Conservation (phyloP, 1,140 invertebrate species). For the Brachionus rotundiformis region DNA sequence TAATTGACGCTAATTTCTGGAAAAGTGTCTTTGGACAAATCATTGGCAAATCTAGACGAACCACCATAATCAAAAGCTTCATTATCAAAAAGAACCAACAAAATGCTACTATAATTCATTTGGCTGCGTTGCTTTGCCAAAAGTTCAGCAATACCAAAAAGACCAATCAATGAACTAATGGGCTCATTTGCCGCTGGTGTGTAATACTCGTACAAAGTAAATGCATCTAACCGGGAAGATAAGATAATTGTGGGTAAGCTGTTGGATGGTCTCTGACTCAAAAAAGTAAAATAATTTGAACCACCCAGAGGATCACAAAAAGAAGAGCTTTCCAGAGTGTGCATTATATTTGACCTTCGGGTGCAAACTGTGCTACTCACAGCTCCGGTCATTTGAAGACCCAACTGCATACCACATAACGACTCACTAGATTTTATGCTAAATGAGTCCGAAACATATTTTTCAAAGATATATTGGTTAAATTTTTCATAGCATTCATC, state of each 20-base stretch:
- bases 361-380: constrained; percentile 44
- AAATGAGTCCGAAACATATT: not conserved
- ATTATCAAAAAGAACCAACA: constrained; percentile 32
- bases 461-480: constrained; percentile 42
- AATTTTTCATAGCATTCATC: constrained; percentile 47
- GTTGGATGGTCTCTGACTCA: constrained; percentile 43
- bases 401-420: constrained; percentile 41
- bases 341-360: constrained; percentile 45
- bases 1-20: not conserved
- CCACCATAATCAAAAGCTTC: constrained; percentile 50
- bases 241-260: not conserved
- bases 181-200: constrained; percentile 49
- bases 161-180: constrained; percentile 39
- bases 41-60: constrained; percentile 20
- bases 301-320: constrained; percentile 50
- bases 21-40: not conserved
- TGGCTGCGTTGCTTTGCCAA: not conserved
- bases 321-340: constrained; percentile 31
- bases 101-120: not conserved
- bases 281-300: constrained; percentile 49
- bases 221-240: not conserved
- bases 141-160: constrained; percentile 18
- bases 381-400: not conserved
- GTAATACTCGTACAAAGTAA: constrained; percentile 42
- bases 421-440: constrained; percentile 13